Base-by-base conservation (phyloP, 2,113 vertebrate genomes). In the Theristicus caerulescens region DNA sequence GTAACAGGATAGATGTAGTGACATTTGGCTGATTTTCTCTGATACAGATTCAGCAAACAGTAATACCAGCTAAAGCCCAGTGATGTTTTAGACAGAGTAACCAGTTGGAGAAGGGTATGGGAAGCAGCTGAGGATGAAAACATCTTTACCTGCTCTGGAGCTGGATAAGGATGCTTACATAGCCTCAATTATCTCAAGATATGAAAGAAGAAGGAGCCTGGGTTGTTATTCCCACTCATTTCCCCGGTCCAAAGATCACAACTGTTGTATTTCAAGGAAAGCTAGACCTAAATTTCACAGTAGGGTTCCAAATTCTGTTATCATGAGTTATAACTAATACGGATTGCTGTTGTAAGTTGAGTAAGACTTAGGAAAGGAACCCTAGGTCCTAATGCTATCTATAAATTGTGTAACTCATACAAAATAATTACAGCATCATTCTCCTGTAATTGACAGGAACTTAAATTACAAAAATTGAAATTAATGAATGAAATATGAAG, bases 311-410 rank as follows among this genome's bases (percentile, higher is more conserved):
- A 7, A 49, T 24, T 47, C 42, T 42, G 26, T 14, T 27, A 27
- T 1, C 4, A 0, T 2, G 42, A 61, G 16, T 6, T 25, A 1
- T 14, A 64, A 21, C 8, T 40, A 52, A 4, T 3, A 24, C 17
- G 26, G 11, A 36, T 10, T 16, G 8, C 54, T 55, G 58, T 2
- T 70, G 0, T 13, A 36, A 65, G 10, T 36, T 5, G 5, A 65
- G 18, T 8, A 5, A 70, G 27, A 24, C 31, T 31, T 13, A 12
- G 0, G 6, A 70, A 25, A 71, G 11, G 16, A 81, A 44, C 20
- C 20, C 16, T 11, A 38, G 20, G 21, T 46, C 36, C 14, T 44
- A 20, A 42, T 4, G 5, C 27, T 26, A 19, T 7, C 47, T 29
- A 13, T 55, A 29, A 38, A 32, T 10, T 12, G 25, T 34, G 21